Evolutionary conservation across 2,888 invertebrate species (phyloP).

Genomic region (Micropterix aruncella): DNA sequence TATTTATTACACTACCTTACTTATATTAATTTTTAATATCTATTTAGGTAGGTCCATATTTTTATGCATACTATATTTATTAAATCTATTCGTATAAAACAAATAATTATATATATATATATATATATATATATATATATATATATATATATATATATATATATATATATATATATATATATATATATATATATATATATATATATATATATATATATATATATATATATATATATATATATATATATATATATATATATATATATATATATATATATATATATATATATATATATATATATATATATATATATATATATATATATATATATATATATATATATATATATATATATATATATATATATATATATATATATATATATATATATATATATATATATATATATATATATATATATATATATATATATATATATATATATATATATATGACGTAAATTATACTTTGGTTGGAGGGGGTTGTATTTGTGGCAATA

Average conservation of each 20-base stretch:
- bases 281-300: neutral
- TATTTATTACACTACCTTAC: no score
- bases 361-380: neutral
- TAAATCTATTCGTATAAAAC: neutral
- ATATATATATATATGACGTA: no score
- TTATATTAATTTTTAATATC: no score
- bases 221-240: neutral
- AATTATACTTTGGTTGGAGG: no score
- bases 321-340: neutral
- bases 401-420: no score
- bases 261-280: neutral
- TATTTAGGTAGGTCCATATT: no score
- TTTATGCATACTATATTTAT: no score
- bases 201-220: neutral
- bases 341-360: neutral
- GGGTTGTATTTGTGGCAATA: no score
- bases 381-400: no score
- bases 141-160: neutral
- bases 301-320: neutral
- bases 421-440: no score
- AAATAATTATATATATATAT: neutral
- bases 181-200: neutral
- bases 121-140: neutral
- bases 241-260: neutral
- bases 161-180: neutral